These are phyloP conservation scores for Vidua chalybeata DNA, from an alignment of 2,113 vertebrate species.

Conservation along the genomic window DNA sequence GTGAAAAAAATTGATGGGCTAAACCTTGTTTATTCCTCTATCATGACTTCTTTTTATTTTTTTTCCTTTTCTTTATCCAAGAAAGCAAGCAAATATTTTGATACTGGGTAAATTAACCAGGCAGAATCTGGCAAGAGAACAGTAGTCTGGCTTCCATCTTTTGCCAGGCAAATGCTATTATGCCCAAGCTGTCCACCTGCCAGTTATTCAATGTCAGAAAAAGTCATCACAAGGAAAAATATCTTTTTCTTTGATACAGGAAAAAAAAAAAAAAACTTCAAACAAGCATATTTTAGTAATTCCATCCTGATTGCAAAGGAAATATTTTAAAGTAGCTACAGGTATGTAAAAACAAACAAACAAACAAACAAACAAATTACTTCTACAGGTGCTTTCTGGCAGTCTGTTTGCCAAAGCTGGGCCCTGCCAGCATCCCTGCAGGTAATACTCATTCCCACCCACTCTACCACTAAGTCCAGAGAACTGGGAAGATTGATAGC, in stretches of 20 bases:
- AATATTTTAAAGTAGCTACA: background rate
- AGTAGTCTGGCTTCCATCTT: background rate
- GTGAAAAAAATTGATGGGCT: background rate
- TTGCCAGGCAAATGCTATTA: background rate
- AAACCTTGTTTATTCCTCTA: background rate
- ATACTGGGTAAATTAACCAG: conserved; percentile 6
- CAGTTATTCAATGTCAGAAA: background rate
- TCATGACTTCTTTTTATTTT: background rate
- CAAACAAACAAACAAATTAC: background rate
- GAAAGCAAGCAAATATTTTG: conserved; percentile 7
- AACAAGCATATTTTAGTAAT: background rate
- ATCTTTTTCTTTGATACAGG: background rate
- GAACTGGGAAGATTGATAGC: background rate
- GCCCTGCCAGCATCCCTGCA: background rate
- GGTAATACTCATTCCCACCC: background rate
- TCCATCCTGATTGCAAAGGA: background rate
- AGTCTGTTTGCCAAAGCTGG: background rate
- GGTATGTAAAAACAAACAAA: background rate
- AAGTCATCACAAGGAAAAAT: conserved; percentile 10
- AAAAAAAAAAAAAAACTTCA: background rate
- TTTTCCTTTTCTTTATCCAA: background rate
- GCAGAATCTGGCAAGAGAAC: background rate
- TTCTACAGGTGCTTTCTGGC: background rate
- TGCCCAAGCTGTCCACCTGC: background rate
- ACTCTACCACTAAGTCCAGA: background rate